Conservation (phyloP, 1,140 invertebrate species). For the Macrosteles quadrilineatus region DNA sequence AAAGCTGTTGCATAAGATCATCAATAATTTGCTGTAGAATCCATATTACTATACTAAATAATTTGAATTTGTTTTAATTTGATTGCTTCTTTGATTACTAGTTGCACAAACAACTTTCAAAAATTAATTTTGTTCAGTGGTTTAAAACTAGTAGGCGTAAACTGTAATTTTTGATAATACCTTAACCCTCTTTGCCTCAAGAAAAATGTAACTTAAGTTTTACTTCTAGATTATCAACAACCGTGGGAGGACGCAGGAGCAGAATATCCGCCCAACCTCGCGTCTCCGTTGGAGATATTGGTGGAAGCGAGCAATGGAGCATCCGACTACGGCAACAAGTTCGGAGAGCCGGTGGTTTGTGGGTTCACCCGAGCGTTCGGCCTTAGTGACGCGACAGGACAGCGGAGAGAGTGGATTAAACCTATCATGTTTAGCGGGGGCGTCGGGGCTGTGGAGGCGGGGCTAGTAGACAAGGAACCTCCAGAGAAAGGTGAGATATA, state of each 20-base stretch:
- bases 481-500: constrained; percentile 64
- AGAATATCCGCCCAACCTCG: constrained; percentile 88
- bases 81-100: too few species aligned
- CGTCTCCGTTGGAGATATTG: constrained; percentile 80
- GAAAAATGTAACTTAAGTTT: too few species aligned
- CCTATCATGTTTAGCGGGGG: constrained; percentile 99
- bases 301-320: constrained; percentile 97
- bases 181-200: too few species aligned
- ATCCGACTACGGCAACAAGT: constrained; percentile 99
- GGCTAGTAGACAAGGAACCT: constrained; percentile 71
- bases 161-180: too few species aligned
- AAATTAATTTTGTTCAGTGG: too few species aligned
- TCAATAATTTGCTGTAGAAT: too few species aligned
- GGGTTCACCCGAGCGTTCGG: constrained; percentile 95
- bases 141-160: too few species aligned
- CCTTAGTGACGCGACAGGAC: constrained; percentile 61
- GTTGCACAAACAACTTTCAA: too few species aligned
- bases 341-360: constrained; percentile 91
- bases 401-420: constrained; percentile 92
- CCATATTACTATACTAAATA: too few species aligned
- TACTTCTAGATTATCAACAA: constrained; percentile 66
- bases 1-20: too few species aligned
- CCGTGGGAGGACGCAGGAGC: constrained; percentile 83
- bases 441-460: constrained; percentile 84
- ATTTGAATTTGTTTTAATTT: too few species aligned